Percentiles rank a stretch among this genome's conserved stretches.
Evolutionary conservation across 23 tunicate species (phyloP).

Genomic region (Oikopleura vanhoeffeni): DNA sequence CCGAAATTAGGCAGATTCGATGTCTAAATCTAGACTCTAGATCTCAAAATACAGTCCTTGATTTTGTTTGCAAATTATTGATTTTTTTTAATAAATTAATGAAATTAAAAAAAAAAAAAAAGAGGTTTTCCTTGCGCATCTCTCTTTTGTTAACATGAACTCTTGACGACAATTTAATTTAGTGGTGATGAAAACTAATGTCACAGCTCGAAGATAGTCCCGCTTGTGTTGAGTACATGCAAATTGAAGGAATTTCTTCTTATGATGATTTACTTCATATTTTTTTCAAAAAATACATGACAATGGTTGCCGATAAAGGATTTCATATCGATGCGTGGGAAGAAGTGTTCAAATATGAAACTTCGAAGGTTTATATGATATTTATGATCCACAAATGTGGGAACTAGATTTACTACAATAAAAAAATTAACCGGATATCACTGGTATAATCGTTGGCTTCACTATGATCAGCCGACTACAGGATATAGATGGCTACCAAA

Average conservation of each 20-base stretch:
- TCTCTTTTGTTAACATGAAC: no score
- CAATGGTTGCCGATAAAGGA: neutral
- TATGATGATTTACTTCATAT: neutral
- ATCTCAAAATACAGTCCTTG: no score
- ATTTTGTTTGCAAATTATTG: no score
- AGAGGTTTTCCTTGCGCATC: no score
- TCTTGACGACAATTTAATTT: no score
- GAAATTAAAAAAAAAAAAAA: no score
- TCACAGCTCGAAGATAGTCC: neutral
- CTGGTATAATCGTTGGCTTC: neutral
- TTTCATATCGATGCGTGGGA: slow-evolving; percentile 9
- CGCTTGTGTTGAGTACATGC: neutral
- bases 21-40: no score
- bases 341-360: slow-evolving; percentile 1
- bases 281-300: slow-evolving; percentile 1
- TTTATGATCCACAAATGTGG: neutral
- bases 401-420: neutral
- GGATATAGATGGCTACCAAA: no score
- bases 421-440: neutral
- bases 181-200: neutral
- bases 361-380: neutral
- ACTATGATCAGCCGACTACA: neutral
- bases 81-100: no score
- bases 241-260: neutral
- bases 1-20: no score